Evolutionary conservation across 2,888 invertebrate species (phyloP), one percentile per base, ranked within the genome.

Genomic region (Corbicula japonica): DNA sequence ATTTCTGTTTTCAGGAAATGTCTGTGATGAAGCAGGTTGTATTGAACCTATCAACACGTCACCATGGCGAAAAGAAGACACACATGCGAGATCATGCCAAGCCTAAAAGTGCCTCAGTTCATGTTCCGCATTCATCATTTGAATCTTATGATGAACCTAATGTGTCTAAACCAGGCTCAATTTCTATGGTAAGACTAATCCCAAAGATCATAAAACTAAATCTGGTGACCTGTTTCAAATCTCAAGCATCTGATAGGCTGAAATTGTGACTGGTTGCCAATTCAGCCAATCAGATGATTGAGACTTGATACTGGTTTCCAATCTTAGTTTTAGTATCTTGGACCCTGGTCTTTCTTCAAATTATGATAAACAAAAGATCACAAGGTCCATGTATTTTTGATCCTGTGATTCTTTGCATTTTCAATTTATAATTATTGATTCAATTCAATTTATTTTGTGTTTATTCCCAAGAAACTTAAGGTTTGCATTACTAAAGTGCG

Each of bases 21-120:
- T 87, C 92, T 5, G 88, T 91, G 6, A 92, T 92, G 92, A 92
- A 92, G 66, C 91, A 92, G 61, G 91, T 92, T 6, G 89, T 92
- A 34, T 68, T 91, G 68, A 92, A 88, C 65, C 75, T 92, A 68
- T 90, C 90, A 18, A 87, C 88, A 32, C 83, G 86, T 61, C 86
- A 77, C n/a, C 77, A 85, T 56, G 84, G 86, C 41, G 82, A 70
- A 6, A 84, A 75, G 70, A 87, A 84, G 72, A 76, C 81, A n/a
- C 70, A 65, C 28, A 48, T 76, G 28, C 56, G 74, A 46, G 86
- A 86, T 23, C 66, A 76, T 10, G 79, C 78, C 5, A 84, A 85
- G 61, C 85, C 88, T n/a, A 89, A 88, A 66, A 87, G 80, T 82
- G 80, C 86, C 12, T 83, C 88, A 0, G 54, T 86, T 5, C 82